Evolutionary conservation across 64 coral and sea anemone genomes (phyloP), one percentile per base, ranked within the genome.

Genomic region (Pocillopora verrucosa): DNA sequence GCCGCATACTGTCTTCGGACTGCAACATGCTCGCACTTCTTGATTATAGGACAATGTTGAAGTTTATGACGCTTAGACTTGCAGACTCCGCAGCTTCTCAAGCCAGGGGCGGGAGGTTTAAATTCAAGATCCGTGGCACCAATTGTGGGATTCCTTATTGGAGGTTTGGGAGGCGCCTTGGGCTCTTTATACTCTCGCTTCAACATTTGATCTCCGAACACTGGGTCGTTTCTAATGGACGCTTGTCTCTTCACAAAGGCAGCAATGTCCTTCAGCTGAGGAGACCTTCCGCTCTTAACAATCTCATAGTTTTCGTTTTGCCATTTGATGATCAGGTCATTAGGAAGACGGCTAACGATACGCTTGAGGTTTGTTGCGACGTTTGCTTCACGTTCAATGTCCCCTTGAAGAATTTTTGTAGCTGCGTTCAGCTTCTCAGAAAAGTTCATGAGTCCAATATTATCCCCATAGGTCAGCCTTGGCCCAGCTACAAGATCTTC

Each of bases 211-310:
- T 13, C 78, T 73, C 90, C 81, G 67, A 75, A 92, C 51, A 92
- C 90, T 61, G 73, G 90, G 36, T 86, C 90, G 57, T 92, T 92
- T 76, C 80, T 84, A 35, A 92, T 86, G 45, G 75, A 36, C 56
- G 90, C 90, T 74, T 92, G 89, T 69, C 58, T 84, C 74, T 58
- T 92, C 56, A 92, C 90, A 92, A 92, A 92, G 58, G 73, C 80
- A 30, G 72, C 61, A 61, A 91, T 75, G 72, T 91, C 34, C 10
- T 25, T 25, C 16, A 92, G 17, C 2, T 60, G 90, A 37, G 90
- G 68, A 51, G 59, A 51, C 14, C 51, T 76, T 69, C 90, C 80
- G 16, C 61, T 69, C 34, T 69, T 75, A 64, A 68, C n/a, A 41
- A 92, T 77, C 64, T 92, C 90, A 22, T 92, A 92, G 80, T 91